These are phyloP conservation scores for Lypha dubia DNA, from an alignment of 2,888 invertebrate genomes.

Conservation along the genomic window DNA sequence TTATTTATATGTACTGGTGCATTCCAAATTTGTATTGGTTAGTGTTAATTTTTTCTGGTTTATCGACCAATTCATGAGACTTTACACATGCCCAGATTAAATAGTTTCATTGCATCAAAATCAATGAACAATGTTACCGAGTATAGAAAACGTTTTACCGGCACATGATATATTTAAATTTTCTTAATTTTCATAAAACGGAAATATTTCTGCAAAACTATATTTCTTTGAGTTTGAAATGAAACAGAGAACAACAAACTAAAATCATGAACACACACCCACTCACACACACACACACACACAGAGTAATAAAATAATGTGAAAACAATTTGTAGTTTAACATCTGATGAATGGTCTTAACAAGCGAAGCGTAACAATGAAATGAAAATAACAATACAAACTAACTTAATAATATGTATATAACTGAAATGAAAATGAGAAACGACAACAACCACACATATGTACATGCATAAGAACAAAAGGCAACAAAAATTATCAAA, in stretches of 20 bases:
- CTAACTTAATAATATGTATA: neutral
- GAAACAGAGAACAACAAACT: neutral
- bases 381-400: conserved; percentile 33
- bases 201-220: neutral
- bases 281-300: neutral
- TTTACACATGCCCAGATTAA: too few relatives aligned
- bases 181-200: neutral
- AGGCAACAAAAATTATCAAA: conserved; percentile 24
- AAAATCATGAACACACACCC: conserved; percentile 17
- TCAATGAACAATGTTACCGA: too few relatives aligned
- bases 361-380: conserved; percentile 7
- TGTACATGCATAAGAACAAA: neutral
- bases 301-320: conserved; percentile 8
- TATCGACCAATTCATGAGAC: too few relatives aligned
- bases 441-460: neutral
- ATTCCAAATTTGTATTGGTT: too few relatives aligned
- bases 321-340: conserved; percentile 52
- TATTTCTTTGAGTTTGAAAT: neutral
- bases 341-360: conserved; percentile 30
- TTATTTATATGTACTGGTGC: too few relatives aligned
- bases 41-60: too few relatives aligned
- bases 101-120: too few relatives aligned
- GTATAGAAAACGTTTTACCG: too few relatives aligned
- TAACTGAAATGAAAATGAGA: neutral
- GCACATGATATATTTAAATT: too few relatives aligned